Percentiles rank a stretch among this genome's conserved stretches.
Evolutionary conservation across 2,113 vertebrate genomes (phyloP).

Genomic region (Solenodon paradoxus): DNA sequence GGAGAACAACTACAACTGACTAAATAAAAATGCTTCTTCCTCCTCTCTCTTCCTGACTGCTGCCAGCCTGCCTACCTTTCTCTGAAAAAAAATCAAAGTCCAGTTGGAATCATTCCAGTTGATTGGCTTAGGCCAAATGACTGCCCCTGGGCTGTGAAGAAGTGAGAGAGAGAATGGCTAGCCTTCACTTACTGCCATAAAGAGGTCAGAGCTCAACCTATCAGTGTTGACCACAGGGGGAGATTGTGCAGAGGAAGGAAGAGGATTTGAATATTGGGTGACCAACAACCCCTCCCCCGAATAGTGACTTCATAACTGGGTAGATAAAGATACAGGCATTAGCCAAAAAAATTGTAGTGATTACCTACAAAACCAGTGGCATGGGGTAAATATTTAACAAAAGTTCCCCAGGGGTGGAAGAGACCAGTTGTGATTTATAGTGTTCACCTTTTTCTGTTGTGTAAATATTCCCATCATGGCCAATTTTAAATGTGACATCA

Average conservation of each 20-base stretch:
- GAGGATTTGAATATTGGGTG: background rate
- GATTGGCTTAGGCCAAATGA: background rate
- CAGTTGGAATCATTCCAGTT: background rate
- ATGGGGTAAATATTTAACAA: constrained; percentile 42
- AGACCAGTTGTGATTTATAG: background rate
- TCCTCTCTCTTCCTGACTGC: too few species aligned
- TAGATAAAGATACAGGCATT: background rate
- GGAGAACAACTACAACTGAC: too few species aligned
- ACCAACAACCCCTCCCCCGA: background rate
- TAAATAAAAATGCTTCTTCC: too few species aligned
- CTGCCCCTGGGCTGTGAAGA: background rate
- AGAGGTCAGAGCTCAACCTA: background rate
- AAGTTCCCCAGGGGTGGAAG: background rate
- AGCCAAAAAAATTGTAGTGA: background rate
- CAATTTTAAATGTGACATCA: background rate
- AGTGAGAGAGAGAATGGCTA: background rate
- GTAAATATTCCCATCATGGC: background rate
- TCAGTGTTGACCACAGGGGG: background rate
- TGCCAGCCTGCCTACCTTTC: too few species aligned
- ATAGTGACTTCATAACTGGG: background rate
- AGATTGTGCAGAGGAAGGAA: background rate
- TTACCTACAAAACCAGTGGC: background rate
- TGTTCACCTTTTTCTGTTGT: background rate
- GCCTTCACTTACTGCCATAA: background rate
- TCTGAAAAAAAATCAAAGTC: too few species aligned